Evolutionary conservation across 1,140 invertebrate genomes (phyloP), one percentile per base, ranked within the genome.

Genomic region (Octopus sinensis): DNA sequence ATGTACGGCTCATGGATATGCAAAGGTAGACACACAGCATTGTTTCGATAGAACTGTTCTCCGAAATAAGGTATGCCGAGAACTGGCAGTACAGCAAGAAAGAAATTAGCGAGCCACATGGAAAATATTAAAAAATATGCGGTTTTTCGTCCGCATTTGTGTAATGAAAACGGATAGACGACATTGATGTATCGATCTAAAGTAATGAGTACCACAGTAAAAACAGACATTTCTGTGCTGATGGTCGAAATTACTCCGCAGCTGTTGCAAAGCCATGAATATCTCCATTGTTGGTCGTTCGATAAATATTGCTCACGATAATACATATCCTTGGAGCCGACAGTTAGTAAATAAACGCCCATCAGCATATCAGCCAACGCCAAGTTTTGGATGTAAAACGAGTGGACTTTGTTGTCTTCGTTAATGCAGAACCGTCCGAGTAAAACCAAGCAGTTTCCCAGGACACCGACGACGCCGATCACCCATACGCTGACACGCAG

Each of bases 331-430:
- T 94, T 92, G 54, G 93, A 88, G 6, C 93, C 94, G 84, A 96
- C 94, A 77, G 93, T 91, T 13, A 95, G 87, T 80, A 96, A 90
- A 89, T 96, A 96, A 76, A 95, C 87, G 1, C 95, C 95, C 94
- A 96, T 95, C 23, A 96, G 88, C 84, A 95, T 91, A 89, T 96
- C 95, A 6, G 95, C 93, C n/a, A 93, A 76, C 76, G 95, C 94
- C 62, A 96, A 90, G 89, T 95, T 95, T 76, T 93, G 92, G 81
- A 96, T 94, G 54, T 95, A 91, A 83, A 92, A 88, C 5, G 91
- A 91, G 79, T 91, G 88, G 23, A 91, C 89, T 76, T 87, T 85
- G 82, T 91, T 91, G 82, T 88, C 79, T 83, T 89, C 87, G 9
- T 91, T 92, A 13, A 92, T 92, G 1, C 93, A 91, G 79, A 93